These are phyloP conservation scores for Chrysemys picta DNA, from an alignment of 2,113 vertebrate species.

Conservation along the genomic window DNA sequence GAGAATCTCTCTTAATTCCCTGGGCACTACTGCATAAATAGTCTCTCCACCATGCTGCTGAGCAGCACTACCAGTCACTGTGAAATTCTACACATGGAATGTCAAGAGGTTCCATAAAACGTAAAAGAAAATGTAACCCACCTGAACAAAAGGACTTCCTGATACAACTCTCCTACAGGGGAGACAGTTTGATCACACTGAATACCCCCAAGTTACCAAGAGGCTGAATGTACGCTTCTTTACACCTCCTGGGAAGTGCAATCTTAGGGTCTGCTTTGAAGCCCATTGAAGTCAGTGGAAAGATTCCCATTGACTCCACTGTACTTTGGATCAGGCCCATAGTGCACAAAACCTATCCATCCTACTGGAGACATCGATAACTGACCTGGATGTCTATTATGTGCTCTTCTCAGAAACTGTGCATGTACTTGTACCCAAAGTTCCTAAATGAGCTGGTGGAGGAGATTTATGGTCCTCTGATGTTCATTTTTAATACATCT, in stretches of 20 bases:
- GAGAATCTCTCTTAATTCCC: neutral
- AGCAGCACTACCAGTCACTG: neutral
- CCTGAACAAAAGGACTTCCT: slow-evolving; percentile 1
- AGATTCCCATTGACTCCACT: neutral
- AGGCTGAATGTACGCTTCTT: neutral
- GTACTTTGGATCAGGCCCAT: neutral
- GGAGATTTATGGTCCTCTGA: no score
- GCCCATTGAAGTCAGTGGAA: neutral
- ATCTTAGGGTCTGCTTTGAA: neutral
- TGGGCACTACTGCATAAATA: neutral
- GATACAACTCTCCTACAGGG: slow-evolving; percentile 5
- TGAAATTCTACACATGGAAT: neutral
- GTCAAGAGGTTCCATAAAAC: rapidly evolving
- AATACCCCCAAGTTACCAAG: neutral
- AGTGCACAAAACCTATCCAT: no score
- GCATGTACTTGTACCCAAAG: no score
- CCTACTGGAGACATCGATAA: neutral
- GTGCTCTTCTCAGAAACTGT: no score
- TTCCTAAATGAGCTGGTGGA: no score
- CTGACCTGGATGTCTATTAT: no score
- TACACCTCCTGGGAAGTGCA: neutral
- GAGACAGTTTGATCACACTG: neutral
- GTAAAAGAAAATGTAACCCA: neutral
- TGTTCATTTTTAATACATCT: no score
- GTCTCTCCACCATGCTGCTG: neutral